A percentile compares a stretch with the other conserved stretches of the same genome.
Evolutionary conservation across 2,888 invertebrate species (phyloP).

Genomic region (Microctonus brassicae): DNA sequence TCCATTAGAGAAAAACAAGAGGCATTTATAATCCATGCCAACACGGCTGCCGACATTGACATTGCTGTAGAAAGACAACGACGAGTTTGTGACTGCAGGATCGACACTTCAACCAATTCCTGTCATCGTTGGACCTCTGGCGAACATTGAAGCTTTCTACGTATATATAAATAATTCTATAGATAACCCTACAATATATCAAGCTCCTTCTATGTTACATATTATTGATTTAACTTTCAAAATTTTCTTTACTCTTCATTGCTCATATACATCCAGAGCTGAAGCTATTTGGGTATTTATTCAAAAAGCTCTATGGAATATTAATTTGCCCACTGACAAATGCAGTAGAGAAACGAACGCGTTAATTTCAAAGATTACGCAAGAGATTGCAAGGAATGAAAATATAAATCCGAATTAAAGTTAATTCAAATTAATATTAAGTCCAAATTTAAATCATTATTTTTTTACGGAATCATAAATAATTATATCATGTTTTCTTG

Average conservation of each 20-base stretch:
- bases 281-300: constrained; percentile 20
- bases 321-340: constrained; percentile 9
- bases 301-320: constrained; percentile 23
- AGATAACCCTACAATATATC: no score
- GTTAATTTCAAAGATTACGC: neutral
- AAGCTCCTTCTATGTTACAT: neutral
- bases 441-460: neutral
- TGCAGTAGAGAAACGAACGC: constrained; percentile 6
- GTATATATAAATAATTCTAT: constrained; percentile 32
- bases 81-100: neutral
- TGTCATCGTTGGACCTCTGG: neutral
- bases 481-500: no score
- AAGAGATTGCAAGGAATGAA: neutral
- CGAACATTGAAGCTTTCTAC: neutral
- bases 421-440: no score
- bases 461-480: no score
- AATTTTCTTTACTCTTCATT: constrained; percentile 24
- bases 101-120: neutral
- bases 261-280: constrained; percentile 13
- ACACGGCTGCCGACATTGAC: neutral
- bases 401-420: neutral
- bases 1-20: neutral
- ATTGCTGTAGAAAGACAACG: neutral
- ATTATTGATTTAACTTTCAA: constrained; percentile 3
- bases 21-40: neutral